Evolutionary conservation across 2,113 vertebrate species (phyloP).

Genomic region (Dermatemys mawii): DNA sequence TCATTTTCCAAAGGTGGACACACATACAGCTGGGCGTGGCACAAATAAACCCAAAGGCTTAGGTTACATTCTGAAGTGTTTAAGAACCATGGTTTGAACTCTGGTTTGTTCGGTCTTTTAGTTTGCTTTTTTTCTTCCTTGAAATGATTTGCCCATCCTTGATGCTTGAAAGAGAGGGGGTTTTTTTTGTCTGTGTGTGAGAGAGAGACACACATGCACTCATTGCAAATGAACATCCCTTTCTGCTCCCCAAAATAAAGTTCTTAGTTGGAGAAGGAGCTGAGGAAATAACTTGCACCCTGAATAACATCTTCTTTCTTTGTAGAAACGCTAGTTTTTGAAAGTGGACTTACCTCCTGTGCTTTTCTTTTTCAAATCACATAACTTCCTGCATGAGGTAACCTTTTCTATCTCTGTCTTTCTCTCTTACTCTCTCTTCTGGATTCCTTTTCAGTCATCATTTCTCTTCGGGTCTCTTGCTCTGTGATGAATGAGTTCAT

Average conservation of each 20-base stretch:
- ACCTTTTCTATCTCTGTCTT: slow-evolving; percentile 56
- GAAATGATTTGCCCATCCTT: background rate
- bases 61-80: background rate
- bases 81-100: background rate
- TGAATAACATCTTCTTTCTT: background rate
- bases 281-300: slow-evolving; percentile 8
- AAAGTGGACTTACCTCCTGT: slow-evolving; percentile 15
- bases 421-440: slow-evolving; percentile 57
- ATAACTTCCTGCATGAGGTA: slow-evolving; percentile 66
- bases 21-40: background rate
- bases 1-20: background rate
- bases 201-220: background rate
- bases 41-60: background rate
- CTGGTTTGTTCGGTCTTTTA: background rate
- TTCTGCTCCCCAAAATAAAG: background rate
- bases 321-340: background rate
- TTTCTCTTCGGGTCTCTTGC: slow-evolving; percentile 74
- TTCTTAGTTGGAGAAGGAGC: background rate
- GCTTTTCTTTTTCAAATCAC: slow-evolving; percentile 64
- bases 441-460: slow-evolving; percentile 64
- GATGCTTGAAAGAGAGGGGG: background rate
- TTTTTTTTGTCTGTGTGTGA: background rate
- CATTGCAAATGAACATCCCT: background rate
- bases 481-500: slow-evolving; percentile 85
- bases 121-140: background rate